A percentile compares a stretch with the other conserved stretches of the same genome.
phyloP scores from a whole-genome alignment of 2,888 invertebrate genomes.

The Kuschelorhynchus macadamiae region DNA sequence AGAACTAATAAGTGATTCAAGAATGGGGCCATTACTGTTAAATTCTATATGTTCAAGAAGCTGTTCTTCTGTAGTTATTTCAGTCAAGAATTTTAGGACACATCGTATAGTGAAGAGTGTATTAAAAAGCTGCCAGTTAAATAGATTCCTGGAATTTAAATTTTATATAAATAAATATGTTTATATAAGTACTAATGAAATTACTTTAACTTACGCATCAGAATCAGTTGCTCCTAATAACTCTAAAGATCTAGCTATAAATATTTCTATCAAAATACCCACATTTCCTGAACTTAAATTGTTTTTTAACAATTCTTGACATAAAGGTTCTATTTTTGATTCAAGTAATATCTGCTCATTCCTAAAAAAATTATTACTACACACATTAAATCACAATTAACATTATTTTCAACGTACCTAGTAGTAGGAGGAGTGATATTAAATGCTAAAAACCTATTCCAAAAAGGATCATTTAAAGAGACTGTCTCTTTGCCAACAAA shows the following conservation, averaged over 20 bases:
- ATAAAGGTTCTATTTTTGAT: constrained; percentile 80
- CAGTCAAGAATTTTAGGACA: constrained; percentile 89
- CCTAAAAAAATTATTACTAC: constrained; percentile 72
- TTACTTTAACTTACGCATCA: constrained; percentile 80
- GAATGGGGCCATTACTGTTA: constrained; percentile 66
- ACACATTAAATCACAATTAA: no score
- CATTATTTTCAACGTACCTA: constrained; percentile 72
- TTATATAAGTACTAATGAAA: neutral
- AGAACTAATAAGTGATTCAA: constrained; percentile 83
- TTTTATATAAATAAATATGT: constrained; percentile 46
- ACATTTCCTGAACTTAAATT: constrained; percentile 93
- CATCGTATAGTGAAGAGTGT: constrained; percentile 91
- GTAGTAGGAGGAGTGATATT: constrained; percentile 87
- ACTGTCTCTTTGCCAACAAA: constrained; percentile 88
- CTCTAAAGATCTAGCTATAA: constrained; percentile 86
- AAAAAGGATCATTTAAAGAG: constrained; percentile 89
- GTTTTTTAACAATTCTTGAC: constrained; percentile 85
- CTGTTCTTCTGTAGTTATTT: constrained; percentile 91
- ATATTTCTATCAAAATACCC: constrained; percentile 88
- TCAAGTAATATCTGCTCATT: constrained; percentile 87
- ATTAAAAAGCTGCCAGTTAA: constrained; percentile 96
- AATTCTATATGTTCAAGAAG: constrained; percentile 86
- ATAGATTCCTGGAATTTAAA: constrained; percentile 74
- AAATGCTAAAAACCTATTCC: constrained; percentile 94
- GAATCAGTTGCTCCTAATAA: constrained; percentile 88